Evolutionary conservation across 2,113 vertebrate species (phyloP).

Genomic region (Urocolius indicus): DNA sequence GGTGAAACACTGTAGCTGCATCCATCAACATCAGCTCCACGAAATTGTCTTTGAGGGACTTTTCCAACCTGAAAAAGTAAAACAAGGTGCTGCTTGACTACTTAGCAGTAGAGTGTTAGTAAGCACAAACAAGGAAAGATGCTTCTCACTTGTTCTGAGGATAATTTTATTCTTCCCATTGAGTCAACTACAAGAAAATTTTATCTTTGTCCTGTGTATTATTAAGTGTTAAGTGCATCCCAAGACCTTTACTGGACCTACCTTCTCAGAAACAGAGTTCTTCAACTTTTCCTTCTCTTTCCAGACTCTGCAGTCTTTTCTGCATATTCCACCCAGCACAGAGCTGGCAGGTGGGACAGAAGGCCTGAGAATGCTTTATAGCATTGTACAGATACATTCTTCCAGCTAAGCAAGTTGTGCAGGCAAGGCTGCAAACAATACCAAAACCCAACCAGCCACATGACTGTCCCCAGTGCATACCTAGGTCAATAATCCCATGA

Average conservation of each 20-base stretch:
- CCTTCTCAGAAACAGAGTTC: neutral
- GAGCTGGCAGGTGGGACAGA: neutral
- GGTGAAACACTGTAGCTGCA: neutral
- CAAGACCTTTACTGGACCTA: neutral
- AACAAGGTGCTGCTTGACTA: neutral
- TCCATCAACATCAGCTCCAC: neutral
- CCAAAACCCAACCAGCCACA: neutral
- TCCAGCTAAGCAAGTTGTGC: neutral
- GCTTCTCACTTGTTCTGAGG: neutral
- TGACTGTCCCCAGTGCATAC: neutral
- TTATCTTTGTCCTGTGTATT: neutral
- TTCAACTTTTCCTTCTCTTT: neutral
- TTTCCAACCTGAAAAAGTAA: neutral
- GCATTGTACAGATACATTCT: neutral
- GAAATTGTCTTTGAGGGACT: neutral
- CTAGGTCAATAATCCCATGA: neutral
- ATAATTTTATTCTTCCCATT: neutral
- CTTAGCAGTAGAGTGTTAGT: neutral
- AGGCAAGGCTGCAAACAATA: neutral
- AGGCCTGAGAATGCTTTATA: neutral
- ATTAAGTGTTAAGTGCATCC: neutral
- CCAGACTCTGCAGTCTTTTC: neutral
- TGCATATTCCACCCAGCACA: neutral
- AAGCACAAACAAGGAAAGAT: neutral
- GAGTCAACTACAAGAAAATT: neutral